phyloP scores from a whole-genome alignment of 2,888 invertebrate species.

The Elysia crispata region DNA sequence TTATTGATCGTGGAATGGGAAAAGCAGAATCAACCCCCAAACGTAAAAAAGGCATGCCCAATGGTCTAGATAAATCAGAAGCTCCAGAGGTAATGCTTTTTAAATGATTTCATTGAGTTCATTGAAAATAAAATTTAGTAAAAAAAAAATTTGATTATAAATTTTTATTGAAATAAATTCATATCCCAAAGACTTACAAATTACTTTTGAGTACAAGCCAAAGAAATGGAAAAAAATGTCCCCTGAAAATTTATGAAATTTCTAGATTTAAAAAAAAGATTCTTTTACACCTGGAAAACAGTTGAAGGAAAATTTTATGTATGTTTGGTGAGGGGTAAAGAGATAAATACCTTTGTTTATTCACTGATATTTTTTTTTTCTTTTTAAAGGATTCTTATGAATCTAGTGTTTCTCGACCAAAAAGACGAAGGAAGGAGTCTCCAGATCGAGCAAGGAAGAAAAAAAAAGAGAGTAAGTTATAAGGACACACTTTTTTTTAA shows the following conservation, averaged over 20 bases:
- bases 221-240: too few species aligned
- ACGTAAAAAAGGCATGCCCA: not conserved
- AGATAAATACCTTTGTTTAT: not conserved
- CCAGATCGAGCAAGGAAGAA: slow-evolving; percentile 28
- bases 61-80: not conserved
- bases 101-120: too few species aligned
- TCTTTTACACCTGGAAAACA: too few species aligned
- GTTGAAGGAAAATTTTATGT: not conserved
- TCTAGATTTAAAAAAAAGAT: too few species aligned
- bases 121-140: too few species aligned
- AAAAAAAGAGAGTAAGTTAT: slow-evolving; percentile 45
- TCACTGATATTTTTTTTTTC: not conserved
- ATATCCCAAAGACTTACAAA: too few species aligned
- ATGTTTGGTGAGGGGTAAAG: not conserved
- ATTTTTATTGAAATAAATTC: too few species aligned
- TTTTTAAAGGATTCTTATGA: not conserved
- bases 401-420: not conserved
- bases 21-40: not conserved
- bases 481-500: too few species aligned
- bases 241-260: too few species aligned
- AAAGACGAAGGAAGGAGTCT: slow-evolving; percentile 41
- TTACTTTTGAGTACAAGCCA: too few species aligned
- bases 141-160: too few species aligned
- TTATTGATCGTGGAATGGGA: slow-evolving; percentile 38
- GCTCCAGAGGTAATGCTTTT: too few species aligned